Conservation (phyloP, 2,888 invertebrate species). For the Leucophora obtusa region DNA sequence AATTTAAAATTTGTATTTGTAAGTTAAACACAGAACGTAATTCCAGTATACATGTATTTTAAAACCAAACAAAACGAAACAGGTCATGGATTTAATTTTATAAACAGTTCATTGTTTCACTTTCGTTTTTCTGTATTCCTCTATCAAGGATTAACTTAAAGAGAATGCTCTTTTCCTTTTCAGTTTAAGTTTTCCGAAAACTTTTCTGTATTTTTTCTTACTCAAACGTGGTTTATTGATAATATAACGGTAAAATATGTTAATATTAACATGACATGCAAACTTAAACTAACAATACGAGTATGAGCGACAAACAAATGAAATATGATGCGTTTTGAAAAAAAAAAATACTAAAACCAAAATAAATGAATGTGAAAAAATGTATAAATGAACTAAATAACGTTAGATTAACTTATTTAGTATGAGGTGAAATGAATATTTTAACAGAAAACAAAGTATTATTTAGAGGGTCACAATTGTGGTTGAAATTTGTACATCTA, state of each 20-base stretch:
- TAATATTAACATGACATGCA: slow-evolving; percentile 63
- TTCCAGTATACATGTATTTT: too few species aligned
- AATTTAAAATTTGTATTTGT: too few species aligned
- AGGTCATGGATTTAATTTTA: neutral
- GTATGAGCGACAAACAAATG: slow-evolving; percentile 43
- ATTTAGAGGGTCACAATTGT: slow-evolving; percentile 50
- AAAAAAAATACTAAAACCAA: neutral
- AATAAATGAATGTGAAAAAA: neutral
- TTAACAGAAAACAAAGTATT: slow-evolving; percentile 42
- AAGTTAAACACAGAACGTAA: too few species aligned
- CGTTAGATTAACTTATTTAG: slow-evolving; percentile 56
- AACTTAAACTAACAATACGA: slow-evolving; percentile 35
- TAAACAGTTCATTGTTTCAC: slow-evolving; percentile 6
- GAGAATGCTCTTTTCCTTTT: neutral
- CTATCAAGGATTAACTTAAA: slow-evolving; percentile 15
- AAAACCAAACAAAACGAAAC: neutral
- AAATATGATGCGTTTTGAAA: slow-evolving; percentile 52
- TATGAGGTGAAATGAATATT: slow-evolving; percentile 53
- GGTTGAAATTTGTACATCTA: neutral
- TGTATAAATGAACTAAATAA: slow-evolving; percentile 52
- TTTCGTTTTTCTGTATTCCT: slow-evolving; percentile 5
- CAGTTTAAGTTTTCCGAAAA: neutral
- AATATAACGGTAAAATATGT: slow-evolving; percentile 44
- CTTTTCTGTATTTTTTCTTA: neutral
- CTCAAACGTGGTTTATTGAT: neutral